A percentile compares a stretch with the other conserved stretches of the same genome.
These are phyloP conservation scores for Parapristionchus giblindavisi DNA, from an alignment of 2,888 invertebrate genomes.

Conservation along the genomic window DNA sequence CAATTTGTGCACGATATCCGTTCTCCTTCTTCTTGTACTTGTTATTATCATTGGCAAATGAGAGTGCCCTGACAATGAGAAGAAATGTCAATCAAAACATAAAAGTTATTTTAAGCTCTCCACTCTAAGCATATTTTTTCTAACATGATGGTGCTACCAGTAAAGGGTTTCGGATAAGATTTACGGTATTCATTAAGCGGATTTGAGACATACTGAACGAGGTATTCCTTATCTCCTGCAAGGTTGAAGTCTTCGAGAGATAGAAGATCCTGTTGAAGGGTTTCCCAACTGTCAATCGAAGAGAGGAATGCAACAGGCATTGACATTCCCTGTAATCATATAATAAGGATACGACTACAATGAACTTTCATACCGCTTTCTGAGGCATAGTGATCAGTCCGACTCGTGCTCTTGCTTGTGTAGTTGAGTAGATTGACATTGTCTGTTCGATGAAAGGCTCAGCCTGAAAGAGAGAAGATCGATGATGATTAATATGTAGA, in stretches of 20 bases:
- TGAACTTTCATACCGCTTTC: neutral
- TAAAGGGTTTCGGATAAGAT: too few species aligned
- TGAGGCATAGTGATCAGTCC: constrained; percentile 32
- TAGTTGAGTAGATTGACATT: neutral
- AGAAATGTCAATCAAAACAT: neutral
- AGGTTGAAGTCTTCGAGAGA: constrained; percentile 28
- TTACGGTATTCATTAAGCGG: neutral
- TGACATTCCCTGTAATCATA: neutral
- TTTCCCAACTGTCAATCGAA: constrained; percentile 19
- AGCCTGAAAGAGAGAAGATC: constrained; percentile 2
- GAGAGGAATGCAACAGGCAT: constrained; percentile 33
- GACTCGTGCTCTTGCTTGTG: constrained; percentile 19
- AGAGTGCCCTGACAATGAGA: constrained; percentile 8
- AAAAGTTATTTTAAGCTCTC: neutral
- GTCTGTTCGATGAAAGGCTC: neutral
- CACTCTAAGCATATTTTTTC: neutral
- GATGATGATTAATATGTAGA: neutral
- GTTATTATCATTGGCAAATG: constrained; percentile 19
- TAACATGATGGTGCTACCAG: neutral
- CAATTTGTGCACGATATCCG: constrained; percentile 14
- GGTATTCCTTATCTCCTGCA: constrained; percentile 11
- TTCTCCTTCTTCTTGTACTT: constrained; percentile 26
- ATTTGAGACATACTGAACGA: constrained; percentile 7
- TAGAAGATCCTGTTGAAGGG: constrained; percentile 23
- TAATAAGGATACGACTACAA: neutral